Evolutionary conservation across 2,888 invertebrate species (phyloP).

Genomic region (Xylocampa areola): DNA sequence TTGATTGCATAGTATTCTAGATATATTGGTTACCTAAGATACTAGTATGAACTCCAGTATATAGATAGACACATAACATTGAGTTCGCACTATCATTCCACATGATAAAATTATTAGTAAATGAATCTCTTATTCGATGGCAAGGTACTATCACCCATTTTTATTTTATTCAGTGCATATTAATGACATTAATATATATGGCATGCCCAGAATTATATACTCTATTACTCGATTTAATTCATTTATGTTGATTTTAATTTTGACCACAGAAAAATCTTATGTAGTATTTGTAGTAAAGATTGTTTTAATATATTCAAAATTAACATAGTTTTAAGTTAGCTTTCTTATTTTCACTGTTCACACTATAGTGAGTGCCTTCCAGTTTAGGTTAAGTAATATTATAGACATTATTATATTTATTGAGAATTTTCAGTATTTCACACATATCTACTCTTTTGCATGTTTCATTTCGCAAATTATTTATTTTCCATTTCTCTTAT

Average conservation of each 20-base stretch:
- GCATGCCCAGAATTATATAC: conserved; percentile 6
- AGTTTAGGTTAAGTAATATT: conserved; percentile 44
- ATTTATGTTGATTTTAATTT: neutral
- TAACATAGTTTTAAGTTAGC: neutral
- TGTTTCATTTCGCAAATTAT: conserved; percentile 11
- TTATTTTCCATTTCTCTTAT: conserved; percentile 2
- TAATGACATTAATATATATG: conserved; percentile 1
- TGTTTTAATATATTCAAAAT: conserved; percentile 2
- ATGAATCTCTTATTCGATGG: conserved; percentile 48
- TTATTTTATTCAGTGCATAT: conserved; percentile 9
- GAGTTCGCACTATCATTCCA: conserved; percentile 44
- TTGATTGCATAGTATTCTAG: conserved; percentile 40
- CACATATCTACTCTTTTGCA: conserved; percentile 3
- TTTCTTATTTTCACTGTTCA: conserved; percentile 17
- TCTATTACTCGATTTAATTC: conserved; percentile 4
- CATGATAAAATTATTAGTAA: conserved; percentile 30
- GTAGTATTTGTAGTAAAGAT: neutral
- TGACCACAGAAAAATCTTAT: neutral
- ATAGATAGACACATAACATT: conserved; percentile 7
- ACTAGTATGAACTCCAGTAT: conserved; percentile 27
- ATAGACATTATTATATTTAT: conserved; percentile 43
- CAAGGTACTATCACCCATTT: conserved; percentile 26
- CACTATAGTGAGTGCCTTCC: conserved; percentile 46
- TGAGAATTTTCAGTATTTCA: conserved; percentile 46
- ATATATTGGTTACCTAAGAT: conserved; percentile 43